These are phyloP conservation scores for Tokudaia tokunoshimensis DNA, from an alignment of 2,797 vertebrate genomes.

Conservation along the genomic window DNA sequence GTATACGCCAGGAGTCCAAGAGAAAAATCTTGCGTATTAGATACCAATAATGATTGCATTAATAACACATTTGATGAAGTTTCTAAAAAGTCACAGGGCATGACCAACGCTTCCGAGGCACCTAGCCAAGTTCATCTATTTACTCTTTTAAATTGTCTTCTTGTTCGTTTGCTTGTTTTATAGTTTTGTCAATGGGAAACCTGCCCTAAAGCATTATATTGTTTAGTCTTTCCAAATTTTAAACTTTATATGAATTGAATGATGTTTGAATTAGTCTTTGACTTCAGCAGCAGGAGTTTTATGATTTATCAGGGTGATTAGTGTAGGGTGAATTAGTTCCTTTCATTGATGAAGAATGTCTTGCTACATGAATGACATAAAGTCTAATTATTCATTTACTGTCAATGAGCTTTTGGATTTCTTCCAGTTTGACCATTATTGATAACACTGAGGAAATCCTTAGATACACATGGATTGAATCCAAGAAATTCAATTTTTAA, in stretches of 20 bases:
- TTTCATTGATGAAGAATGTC: constrained; percentile 50
- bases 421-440: constrained; percentile 21
- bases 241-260: constrained; percentile 26
- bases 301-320: constrained; percentile 5
- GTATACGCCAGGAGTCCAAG: not conserved
- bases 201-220: not conserved
- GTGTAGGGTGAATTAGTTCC: not conserved
- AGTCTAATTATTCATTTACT: constrained; percentile 35
- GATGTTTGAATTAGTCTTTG: not conserved
- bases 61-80: not conserved
- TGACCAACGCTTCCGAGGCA: not conserved
- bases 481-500: constrained; percentile 13
- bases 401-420: constrained; percentile 21
- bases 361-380: not conserved
- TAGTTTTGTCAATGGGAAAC: not conserved
- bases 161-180: not conserved
- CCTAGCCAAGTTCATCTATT: not conserved
- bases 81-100: not conserved
- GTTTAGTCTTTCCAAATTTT: constrained; percentile 11
- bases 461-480: constrained; percentile 21
- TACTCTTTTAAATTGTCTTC: not conserved
- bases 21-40: not conserved
- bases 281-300: constrained; percentile 52
- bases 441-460: not conserved
- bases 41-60: not conserved